Evolutionary conservation across 1,140 invertebrate genomes (phyloP).

Genomic region (Schmidtea mediterranea): DNA sequence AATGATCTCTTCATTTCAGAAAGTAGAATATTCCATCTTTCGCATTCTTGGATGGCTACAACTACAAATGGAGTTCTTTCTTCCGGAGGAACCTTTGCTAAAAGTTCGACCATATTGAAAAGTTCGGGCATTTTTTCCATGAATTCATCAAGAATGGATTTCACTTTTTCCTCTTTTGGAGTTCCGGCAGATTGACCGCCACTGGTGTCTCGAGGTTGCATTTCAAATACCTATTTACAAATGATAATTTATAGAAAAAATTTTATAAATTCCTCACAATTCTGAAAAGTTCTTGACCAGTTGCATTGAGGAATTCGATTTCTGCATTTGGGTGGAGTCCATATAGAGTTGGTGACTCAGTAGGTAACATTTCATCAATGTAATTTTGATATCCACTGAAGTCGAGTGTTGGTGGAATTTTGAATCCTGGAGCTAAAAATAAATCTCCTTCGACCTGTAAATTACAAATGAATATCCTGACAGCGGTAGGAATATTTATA

Average conservation of each 20-base stretch:
- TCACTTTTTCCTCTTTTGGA: slow-evolving; percentile 51
- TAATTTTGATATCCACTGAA: slow-evolving; percentile 66
- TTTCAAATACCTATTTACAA: slow-evolving; percentile 84
- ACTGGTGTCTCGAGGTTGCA: slow-evolving; percentile 39
- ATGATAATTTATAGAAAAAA: slow-evolving; percentile 54
- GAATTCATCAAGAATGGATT: background rate
- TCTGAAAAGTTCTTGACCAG: slow-evolving; percentile 60
- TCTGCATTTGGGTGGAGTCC: slow-evolving; percentile 84
- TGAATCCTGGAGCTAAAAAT: slow-evolving; percentile 57
- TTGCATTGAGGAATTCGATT: slow-evolving; percentile 69
- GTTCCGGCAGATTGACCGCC: slow-evolving; percentile 43
- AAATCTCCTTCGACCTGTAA: slow-evolving; percentile 61
- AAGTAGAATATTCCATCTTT: slow-evolving; percentile 70
- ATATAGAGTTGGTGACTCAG: slow-evolving; percentile 68
- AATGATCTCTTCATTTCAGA: slow-evolving; percentile 61
- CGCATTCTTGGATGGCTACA: slow-evolving; percentile 82
- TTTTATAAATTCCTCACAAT: slow-evolving; percentile 89
- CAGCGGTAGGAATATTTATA: slow-evolving; percentile 25
- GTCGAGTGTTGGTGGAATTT: slow-evolving; percentile 67
- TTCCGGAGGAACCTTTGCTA: slow-evolving; percentile 53
- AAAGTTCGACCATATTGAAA: slow-evolving; percentile 57
- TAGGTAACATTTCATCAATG: slow-evolving; percentile 64
- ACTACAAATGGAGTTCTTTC: slow-evolving; percentile 80
- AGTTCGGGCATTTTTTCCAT: background rate
- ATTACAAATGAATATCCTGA: too few species aligned